Conservation (phyloP, 2,113 vertebrate genomes). For the Neodontobutis hainanensis region DNA sequence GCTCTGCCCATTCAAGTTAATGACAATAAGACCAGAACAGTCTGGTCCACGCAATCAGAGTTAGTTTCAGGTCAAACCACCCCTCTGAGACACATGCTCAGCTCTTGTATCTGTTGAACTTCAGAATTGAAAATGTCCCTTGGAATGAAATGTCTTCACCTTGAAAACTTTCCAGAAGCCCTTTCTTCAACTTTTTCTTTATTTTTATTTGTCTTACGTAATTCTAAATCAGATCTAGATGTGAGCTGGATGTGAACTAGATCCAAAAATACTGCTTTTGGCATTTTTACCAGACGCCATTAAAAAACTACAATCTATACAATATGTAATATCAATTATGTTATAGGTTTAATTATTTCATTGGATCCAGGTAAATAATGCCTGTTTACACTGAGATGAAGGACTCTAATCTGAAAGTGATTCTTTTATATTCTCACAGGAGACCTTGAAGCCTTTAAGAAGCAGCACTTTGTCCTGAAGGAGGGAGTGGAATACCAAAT, state of each 20-base stretch:
- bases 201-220: background rate
- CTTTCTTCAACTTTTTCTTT: background rate
- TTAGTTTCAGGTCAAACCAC: too few relatives aligned
- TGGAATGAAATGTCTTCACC: too few relatives aligned
- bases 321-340: too few relatives aligned
- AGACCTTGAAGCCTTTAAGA: constrained; percentile 89
- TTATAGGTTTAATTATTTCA: too few relatives aligned
- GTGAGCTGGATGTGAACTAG: background rate
- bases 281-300: too few relatives aligned
- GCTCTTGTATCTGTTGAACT: too few relatives aligned
- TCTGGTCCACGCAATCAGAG: too few relatives aligned
- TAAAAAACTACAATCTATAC: too few relatives aligned
- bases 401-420: background rate
- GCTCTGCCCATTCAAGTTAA: too few relatives aligned
- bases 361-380: background rate
- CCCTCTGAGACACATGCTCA: too few relatives aligned
- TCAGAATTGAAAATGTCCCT: too few relatives aligned
- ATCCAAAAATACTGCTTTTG: background rate
- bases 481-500: constrained; percentile 93
- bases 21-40: too few relatives aligned
- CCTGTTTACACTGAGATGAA: background rate
- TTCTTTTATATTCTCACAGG: constrained; percentile 66
- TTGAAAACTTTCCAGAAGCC: background rate
- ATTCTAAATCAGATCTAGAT: background rate
- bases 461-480: constrained; percentile 87